These are phyloP conservation scores for Pangasius macronema DNA, from an alignment of 2,797 vertebrate genomes.

Conservation along the genomic window DNA sequence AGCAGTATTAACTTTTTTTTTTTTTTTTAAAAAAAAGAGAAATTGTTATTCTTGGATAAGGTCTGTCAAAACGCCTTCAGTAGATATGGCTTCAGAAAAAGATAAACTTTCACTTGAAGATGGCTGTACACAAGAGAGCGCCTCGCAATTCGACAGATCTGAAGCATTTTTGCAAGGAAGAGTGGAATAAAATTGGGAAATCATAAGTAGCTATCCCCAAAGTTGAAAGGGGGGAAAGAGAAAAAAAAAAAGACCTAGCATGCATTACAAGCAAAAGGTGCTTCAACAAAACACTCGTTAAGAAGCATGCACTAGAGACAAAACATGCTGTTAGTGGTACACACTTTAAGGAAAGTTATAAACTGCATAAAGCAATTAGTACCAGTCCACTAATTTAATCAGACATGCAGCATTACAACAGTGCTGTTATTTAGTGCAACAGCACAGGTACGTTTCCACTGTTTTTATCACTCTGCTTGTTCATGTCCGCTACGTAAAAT, in stretches of 20 bases:
- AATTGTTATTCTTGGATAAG: background rate
- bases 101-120: background rate
- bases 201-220: too few species aligned
- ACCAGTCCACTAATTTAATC: background rate
- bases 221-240: too few species aligned
- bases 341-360: background rate
- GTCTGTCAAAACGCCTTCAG: background rate
- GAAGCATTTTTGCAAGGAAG: too few species aligned
- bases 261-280: too few species aligned
- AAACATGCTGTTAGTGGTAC: background rate
- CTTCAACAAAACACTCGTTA: background rate
- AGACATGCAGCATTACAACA: background rate
- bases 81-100: background rate
- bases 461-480: background rate
- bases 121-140: background rate
- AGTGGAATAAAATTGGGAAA: too few species aligned
- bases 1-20: background rate
- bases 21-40: background rate
- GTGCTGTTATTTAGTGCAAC: too few species aligned
- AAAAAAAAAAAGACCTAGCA: too few species aligned
- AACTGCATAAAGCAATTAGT: background rate
- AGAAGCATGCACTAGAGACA: background rate
- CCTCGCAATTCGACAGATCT: background rate
- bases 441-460: too few species aligned
- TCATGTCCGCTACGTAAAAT: background rate